These are phyloP conservation scores for Alces alces DNA, from an alignment of 2,113 vertebrate genomes.

Conservation along the genomic window DNA sequence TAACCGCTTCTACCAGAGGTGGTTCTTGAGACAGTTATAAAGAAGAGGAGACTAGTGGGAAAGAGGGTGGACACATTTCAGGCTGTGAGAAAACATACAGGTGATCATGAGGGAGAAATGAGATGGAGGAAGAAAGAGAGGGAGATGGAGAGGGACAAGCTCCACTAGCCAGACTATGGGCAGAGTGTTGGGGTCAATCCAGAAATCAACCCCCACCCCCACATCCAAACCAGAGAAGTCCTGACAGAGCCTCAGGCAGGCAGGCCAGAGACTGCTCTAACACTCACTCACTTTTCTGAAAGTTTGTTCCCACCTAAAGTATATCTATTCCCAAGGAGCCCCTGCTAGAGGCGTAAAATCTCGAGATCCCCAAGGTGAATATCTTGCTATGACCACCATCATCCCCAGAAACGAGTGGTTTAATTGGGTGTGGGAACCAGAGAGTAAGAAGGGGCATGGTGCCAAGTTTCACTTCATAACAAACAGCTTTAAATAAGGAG, in stretches of 20 bases:
- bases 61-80: not conserved
- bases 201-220: not conserved
- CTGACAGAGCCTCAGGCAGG: not conserved
- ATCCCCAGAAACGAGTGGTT: not conserved
- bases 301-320: not conserved
- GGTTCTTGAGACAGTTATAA: not conserved
- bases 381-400: not conserved
- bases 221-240: not conserved
- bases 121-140: not conserved
- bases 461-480: not conserved
- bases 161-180: not conserved
- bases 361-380: not conserved
- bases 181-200: not conserved
- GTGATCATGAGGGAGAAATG: not conserved
- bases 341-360: not conserved
- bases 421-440: not conserved
- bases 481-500: not conserved
- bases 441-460: fast-evolving
- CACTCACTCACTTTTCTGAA: not conserved
- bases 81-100: not conserved
- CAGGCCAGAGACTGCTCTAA: not conserved
- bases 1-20: not conserved
- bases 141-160: not conserved
- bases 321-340: not conserved
- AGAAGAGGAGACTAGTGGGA: not conserved